Conservation (phyloP, 2,113 vertebrate genomes). For the Chionomys nivalis region DNA sequence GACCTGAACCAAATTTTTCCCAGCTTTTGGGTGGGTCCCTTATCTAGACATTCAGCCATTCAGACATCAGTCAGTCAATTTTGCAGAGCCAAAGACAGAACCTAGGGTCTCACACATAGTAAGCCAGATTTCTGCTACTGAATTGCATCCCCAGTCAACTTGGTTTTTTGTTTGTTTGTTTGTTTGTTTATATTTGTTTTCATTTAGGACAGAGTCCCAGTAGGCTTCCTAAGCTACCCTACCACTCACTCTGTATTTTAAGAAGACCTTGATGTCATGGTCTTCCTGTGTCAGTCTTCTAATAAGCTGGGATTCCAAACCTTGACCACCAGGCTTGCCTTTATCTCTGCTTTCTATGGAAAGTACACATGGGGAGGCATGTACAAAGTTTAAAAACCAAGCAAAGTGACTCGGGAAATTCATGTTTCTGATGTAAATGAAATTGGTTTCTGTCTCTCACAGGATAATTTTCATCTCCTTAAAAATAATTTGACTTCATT, state of each 20-base stretch:
- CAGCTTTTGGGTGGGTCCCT: constrained; percentile 51
- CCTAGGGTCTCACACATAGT: background rate
- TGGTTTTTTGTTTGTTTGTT: background rate
- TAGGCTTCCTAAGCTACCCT: background rate
- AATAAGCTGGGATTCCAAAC: background rate
- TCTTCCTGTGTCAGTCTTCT: background rate
- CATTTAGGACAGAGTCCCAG: background rate
- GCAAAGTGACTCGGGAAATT: background rate
- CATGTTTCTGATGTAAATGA: background rate
- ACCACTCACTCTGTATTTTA: background rate
- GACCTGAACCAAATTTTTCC: background rate
- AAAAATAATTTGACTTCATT: background rate
- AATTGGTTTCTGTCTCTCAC: background rate
- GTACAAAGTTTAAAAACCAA: background rate
- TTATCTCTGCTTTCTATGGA: background rate
- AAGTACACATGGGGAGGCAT: background rate
- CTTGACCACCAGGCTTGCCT: too few species aligned
- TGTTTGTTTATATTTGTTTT: background rate
- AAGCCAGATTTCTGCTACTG: background rate
- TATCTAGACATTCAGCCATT: background rate
- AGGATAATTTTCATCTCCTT: background rate
- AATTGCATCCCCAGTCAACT: background rate
- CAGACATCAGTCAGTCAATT: background rate
- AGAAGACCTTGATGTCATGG: background rate
- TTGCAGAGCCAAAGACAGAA: background rate